Conservation (phyloP, 2,797 vertebrate genomes). For the Erpetoichthys calabaricus region DNA sequence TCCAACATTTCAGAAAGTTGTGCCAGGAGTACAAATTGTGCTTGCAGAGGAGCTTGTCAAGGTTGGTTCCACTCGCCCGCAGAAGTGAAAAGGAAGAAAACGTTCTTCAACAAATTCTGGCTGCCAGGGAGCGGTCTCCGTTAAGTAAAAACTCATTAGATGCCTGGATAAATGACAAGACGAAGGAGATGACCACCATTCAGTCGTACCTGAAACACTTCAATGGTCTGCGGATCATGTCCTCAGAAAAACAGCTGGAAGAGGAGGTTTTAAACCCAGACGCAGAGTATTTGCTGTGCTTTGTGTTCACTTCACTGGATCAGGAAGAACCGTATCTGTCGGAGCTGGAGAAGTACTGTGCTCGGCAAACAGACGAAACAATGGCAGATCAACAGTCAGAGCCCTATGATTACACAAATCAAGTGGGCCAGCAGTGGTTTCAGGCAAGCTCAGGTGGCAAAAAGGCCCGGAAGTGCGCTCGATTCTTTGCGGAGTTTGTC, state of each 20-base stretch:
- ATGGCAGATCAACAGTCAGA: no score
- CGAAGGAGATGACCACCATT: constrained; percentile 16
- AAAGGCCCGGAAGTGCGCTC: constrained; percentile 11
- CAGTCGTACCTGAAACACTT: constrained; percentile 23
- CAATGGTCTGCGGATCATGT: constrained; percentile 15
- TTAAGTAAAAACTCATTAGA: constrained; percentile 25
- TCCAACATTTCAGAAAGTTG: constrained; percentile 18
- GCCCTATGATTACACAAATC: not conserved
- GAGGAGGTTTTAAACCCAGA: constrained; percentile 3
- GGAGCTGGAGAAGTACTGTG: constrained; percentile 27
- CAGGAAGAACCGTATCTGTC: constrained; percentile 20
- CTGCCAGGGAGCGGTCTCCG: constrained; percentile 18
- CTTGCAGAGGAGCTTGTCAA: constrained; percentile 10
- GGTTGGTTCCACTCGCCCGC: constrained; percentile 22
- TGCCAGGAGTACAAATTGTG: constrained; percentile 14
- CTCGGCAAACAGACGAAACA: not conserved
- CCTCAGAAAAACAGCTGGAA: constrained; percentile 1
- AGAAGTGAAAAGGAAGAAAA: constrained; percentile 22
- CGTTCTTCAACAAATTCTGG: constrained; percentile 15
- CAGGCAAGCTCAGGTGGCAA: not conserved
- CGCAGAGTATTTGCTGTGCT: constrained; percentile 16
- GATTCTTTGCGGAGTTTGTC: constrained; percentile 23
- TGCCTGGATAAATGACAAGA: constrained; percentile 26
- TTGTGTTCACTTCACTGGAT: constrained; percentile 18
- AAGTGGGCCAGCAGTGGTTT: constrained; percentile 16